Conservation (phyloP, 1,140 invertebrate genomes). For the Portunus trituberculatus region DNA sequence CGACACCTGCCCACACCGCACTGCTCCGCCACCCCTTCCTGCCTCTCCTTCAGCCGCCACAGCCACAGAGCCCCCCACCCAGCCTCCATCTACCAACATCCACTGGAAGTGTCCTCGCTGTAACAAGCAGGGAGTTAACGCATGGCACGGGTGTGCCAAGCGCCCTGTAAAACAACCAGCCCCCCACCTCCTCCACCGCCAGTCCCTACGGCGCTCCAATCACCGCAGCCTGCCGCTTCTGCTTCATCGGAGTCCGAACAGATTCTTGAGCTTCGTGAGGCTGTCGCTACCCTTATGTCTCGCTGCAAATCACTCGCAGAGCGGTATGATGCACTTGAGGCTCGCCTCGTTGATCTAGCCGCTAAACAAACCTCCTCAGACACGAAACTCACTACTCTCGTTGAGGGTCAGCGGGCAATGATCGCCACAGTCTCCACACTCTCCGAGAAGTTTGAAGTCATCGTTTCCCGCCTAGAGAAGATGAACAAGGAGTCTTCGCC, state of each 20-base stretch:
- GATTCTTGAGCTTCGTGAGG: too few relatives aligned
- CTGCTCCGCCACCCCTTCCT: background rate
- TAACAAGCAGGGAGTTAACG: constrained; percentile 32
- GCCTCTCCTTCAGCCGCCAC: too few relatives aligned
- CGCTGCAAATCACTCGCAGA: background rate
- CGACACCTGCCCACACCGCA: background rate
- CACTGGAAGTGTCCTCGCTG: constrained; percentile 38
- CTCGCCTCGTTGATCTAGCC: background rate
- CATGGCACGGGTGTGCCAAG: constrained; percentile 21
- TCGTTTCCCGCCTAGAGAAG: background rate
- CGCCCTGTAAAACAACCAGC: background rate
- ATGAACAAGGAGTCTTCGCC: background rate
- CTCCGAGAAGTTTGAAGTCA: constrained; percentile 1
- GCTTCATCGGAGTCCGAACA: background rate
- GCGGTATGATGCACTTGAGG: background rate
- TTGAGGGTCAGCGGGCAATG: constrained; percentile 15
- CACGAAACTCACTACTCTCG: constrained; percentile 15
- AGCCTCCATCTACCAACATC: background rate
- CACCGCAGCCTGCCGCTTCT: too few relatives aligned
- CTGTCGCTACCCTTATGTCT: constrained; percentile 1
- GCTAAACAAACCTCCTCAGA: background rate
- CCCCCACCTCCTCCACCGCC: background rate
- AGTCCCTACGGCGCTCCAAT: background rate
- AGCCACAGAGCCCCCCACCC: background rate
- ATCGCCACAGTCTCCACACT: background rate